Percentiles rank a stretch among this genome's conserved stretches.
phyloP scores from a whole-genome alignment of 1,140 invertebrate species.

The Lucilia cuprina region DNA sequence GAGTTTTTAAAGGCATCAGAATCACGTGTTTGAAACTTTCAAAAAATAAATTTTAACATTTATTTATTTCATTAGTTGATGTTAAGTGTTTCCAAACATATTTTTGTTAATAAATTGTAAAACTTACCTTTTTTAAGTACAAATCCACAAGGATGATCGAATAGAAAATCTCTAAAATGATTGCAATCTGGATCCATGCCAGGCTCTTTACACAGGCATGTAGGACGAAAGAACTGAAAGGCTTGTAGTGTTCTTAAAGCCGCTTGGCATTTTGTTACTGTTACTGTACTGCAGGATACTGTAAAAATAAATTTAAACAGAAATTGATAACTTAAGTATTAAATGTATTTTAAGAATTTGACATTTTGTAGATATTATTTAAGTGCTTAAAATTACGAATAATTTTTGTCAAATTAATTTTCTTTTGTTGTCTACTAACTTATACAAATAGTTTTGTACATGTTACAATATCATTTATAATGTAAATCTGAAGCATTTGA shows the following conservation, averaged over 20 bases:
- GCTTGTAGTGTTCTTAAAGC: constrained; percentile 85
- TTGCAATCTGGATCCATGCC: constrained; percentile 90
- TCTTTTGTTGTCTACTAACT: too few species aligned
- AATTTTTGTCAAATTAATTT: too few species aligned
- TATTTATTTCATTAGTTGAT: background rate
- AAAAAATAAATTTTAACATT: background rate
- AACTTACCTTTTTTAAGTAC: constrained; percentile 84
- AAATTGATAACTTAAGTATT: too few species aligned
- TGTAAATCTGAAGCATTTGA: too few species aligned
- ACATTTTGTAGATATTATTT: too few species aligned
- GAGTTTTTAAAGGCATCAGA: background rate
- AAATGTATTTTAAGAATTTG: too few species aligned
- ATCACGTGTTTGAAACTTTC: background rate
- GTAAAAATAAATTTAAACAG: constrained; percentile 67
- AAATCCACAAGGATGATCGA: constrained; percentile 90
- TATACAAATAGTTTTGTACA: too few species aligned
- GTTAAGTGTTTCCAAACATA: background rate
- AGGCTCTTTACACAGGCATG: constrained; percentile 87
- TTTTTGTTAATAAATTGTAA: background rate
- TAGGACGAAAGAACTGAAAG: constrained; percentile 90
- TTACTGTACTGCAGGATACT: constrained; percentile 92
- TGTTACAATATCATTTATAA: too few species aligned
- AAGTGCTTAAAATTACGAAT: too few species aligned
- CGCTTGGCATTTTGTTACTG: constrained; percentile 89
- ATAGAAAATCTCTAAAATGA: constrained; percentile 88